Base-by-base conservation (phyloP, 2,888 invertebrate species). In the Geotrupes spiniger region DNA sequence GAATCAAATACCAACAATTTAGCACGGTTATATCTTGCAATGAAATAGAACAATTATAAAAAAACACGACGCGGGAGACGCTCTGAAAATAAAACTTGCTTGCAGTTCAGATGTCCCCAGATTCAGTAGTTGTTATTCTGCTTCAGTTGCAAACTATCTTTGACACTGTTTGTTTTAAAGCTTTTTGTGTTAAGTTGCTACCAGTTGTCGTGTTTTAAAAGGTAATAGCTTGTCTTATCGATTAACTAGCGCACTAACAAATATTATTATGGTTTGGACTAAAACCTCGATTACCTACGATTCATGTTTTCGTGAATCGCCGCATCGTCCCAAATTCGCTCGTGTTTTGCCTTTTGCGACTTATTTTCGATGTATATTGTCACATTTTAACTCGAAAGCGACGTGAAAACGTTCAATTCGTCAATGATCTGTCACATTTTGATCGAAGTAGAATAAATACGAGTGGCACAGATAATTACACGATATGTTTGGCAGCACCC, bases 11-110 rank as follows among this genome's bases (percentile, higher is more conserved):
- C 21, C 21, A 4, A 21, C 3, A 6, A 6, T 21, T 21, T 21
- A 21, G 6, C 21, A 6, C 6, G 21, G 3, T 21, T 4, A 21
- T 21, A 21, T 4, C 3, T 21, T 21, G 42, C 36, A 54, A 57
- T 53, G 56, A 56, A 59, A 58, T 56, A 49, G 62, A 63, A 61
- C 61, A 58, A 61, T 61, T 58, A 57, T 58, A 56, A 61, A 64
- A 21, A 59, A 63, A 63, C 60, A 43, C 66, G 64, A 66, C 65
- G 73, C 72, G 71, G 71, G 72, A 72, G 72, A 71, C 68, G 66
- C 66, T 68, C 70, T 71, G 63, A 73, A 73, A 73, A 72, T 72
- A 73, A 73, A 72, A 72, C 72, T 6, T 21, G 60, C 60, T 62
- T 64, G 64, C 71, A 69, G 66, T 68, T 62, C 60, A 70, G 68